Evolutionary conservation across 2,888 invertebrate species (phyloP).

Genomic region (Argyresthia goedartella): DNA sequence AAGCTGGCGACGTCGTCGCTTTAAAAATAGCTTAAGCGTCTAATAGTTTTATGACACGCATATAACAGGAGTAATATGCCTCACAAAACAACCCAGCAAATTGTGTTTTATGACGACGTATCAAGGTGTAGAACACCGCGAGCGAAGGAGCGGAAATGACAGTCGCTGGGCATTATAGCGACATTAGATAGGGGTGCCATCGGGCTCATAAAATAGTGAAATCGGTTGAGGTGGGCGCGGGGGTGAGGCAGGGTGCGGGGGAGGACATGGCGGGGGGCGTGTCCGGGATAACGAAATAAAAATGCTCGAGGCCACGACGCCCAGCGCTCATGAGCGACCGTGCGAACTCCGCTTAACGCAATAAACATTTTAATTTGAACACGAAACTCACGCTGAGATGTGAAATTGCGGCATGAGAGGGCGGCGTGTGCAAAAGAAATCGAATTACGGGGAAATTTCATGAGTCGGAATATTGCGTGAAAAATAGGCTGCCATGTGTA

Average conservation of each 20-base stretch:
- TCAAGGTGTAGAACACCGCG: conserved; percentile 27
- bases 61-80: conserved; percentile 44
- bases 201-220: conserved; percentile 50
- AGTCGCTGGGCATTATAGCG: conserved; percentile 54
- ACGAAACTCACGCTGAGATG: conserved; percentile 67
- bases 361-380: conserved; percentile 71
- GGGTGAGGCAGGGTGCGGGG: conserved; percentile 23
- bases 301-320: conserved; percentile 37
- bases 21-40: conserved; percentile 64
- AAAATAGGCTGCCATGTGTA: conserved; percentile 3
- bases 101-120: conserved; percentile 25
- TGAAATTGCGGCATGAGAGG: conserved; percentile 53
- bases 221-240: conserved; percentile 32
- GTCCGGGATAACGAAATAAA: conserved; percentile 61
- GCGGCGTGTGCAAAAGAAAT: conserved; percentile 48
- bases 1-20: conserved; percentile 40
- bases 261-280: conserved; percentile 37
- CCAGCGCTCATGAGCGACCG: conserved; percentile 37
- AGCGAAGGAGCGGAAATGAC: conserved; percentile 38
- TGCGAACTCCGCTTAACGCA: conserved; percentile 65
- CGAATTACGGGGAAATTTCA: conserved; percentile 52
- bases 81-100: conserved; percentile 18
- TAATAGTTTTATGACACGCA: conserved; percentile 71
- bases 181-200: conserved; percentile 57
- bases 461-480: conserved; percentile 20